These are phyloP conservation scores for Athalia rosae DNA, from an alignment of 2,888 invertebrate species.

Conservation along the genomic window DNA sequence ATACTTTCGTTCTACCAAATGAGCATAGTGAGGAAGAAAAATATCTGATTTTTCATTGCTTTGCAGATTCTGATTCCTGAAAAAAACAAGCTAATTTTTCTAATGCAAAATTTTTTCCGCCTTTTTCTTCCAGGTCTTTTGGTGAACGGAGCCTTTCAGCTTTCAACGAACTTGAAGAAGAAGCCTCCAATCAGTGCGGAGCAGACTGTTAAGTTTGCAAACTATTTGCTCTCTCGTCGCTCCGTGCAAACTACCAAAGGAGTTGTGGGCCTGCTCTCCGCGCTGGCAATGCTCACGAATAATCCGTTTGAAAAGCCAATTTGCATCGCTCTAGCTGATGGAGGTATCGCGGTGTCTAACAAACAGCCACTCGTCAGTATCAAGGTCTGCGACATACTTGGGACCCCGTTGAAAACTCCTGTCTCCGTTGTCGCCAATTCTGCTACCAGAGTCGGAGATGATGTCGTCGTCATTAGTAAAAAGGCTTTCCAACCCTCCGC, in stretches of 20 bases:
- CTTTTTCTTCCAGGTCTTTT: conserved; percentile 74
- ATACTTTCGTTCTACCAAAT: conserved; percentile 64
- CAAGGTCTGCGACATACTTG: conserved; percentile 84
- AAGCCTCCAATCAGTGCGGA: conserved; percentile 83
- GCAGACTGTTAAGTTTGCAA: conserved; percentile 91
- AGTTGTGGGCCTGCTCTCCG: conserved; percentile 87
- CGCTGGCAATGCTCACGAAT: conserved; percentile 81
- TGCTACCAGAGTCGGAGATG: conserved; percentile 83
- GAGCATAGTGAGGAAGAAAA: conserved; percentile 54
- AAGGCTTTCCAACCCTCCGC: conserved; percentile 73
- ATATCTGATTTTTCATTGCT: conserved; percentile 1
- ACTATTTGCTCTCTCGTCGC: conserved; percentile 91
- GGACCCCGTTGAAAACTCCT: conserved; percentile 80
- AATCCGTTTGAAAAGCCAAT: conserved; percentile 85
- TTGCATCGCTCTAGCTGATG: conserved; percentile 86
- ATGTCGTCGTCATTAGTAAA: conserved; percentile 83
- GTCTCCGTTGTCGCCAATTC: conserved; percentile 85
- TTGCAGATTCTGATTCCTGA: not conserved
- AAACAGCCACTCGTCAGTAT: conserved; percentile 85
- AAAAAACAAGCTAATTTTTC: too few relatives aligned
- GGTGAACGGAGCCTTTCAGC: conserved; percentile 79
- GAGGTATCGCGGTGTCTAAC: conserved; percentile 82
- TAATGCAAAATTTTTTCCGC: too few relatives aligned
- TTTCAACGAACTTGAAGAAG: conserved; percentile 79
- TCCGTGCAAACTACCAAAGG: conserved; percentile 92